These are phyloP conservation scores for Dolichotis patagonum DNA, from an alignment of 2,113 vertebrate species.

Conservation along the genomic window DNA sequence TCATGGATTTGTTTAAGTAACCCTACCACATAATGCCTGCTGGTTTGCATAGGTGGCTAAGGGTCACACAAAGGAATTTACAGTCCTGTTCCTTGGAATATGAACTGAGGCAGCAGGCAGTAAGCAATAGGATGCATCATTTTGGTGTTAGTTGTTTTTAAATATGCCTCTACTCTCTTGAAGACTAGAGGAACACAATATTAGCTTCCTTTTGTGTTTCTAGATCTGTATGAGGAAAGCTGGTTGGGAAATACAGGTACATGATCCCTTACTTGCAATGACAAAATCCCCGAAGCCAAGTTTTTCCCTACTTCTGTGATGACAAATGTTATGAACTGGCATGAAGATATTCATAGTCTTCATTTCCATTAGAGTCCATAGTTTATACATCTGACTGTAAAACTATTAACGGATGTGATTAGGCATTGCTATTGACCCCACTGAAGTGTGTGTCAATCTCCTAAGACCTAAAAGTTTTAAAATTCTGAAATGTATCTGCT, in stretches of 20 bases:
- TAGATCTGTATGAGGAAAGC: not conserved
- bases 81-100: not conserved
- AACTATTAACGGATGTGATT: not conserved
- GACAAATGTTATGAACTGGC: not conserved
- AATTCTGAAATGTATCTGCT: not conserved
- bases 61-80: conserved; percentile 31
- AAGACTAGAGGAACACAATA: not conserved
- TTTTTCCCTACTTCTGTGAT: not conserved
- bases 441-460: not conserved
- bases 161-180: not conserved
- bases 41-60: not conserved
- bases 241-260: not conserved
- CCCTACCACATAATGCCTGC: not conserved
- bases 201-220: not conserved
- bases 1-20: conserved; percentile 37
- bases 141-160: not conserved
- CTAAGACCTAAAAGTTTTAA: not conserved
- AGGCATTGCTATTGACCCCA: not conserved
- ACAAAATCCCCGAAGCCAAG: not conserved
- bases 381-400: not conserved
- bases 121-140: not conserved
- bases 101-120: not conserved
- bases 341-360: not conserved
- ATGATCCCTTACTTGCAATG: not conserved
- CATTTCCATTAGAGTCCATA: not conserved